These are phyloP conservation scores for Distichodus sexfasciatus DNA, from an alignment of 2,797 vertebrate genomes.

Conservation along the genomic window DNA sequence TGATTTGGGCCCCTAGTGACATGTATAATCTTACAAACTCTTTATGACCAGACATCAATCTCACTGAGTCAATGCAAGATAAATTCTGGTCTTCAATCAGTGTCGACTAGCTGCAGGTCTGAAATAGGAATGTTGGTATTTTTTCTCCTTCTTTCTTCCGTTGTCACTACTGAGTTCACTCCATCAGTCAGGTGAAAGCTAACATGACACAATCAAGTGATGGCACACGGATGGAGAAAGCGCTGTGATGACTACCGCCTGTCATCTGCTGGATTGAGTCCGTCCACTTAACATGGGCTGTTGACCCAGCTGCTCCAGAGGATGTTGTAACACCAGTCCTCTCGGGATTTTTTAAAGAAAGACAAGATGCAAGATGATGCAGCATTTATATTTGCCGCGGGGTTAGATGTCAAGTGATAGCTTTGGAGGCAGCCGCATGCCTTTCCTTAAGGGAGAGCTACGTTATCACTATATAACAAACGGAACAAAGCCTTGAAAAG, in stretches of 20 bases:
- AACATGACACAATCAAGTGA: constrained; percentile 25
- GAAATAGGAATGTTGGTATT: constrained; percentile 19
- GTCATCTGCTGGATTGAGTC: constrained; percentile 53
- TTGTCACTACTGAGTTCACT: constrained; percentile 43
- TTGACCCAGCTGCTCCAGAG: constrained; percentile 35
- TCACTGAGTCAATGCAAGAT: too few relatives aligned
- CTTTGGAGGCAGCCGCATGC: neutral
- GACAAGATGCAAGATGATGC: neutral
- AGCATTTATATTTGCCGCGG: neutral
- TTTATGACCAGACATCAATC: too few relatives aligned
- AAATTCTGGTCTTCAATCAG: too few relatives aligned
- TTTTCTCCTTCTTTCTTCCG: constrained; percentile 38
- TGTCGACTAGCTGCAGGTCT: too few relatives aligned
- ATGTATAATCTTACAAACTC: too few relatives aligned
- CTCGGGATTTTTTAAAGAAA: neutral
- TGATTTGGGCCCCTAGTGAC: too few relatives aligned
- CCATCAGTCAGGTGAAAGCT: constrained; percentile 46
- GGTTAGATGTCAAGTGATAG: neutral
- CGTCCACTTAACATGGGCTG: constrained; percentile 44
- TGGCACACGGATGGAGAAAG: constrained; percentile 3
- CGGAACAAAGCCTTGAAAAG: neutral
- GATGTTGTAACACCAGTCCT: neutral
- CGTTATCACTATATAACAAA: neutral
- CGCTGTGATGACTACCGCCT: constrained; percentile 39
- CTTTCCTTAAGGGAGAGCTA: neutral